These are phyloP conservation scores for Poeciliopsis retropinna DNA, from an alignment of 2,113 vertebrate genomes.

Conservation along the genomic window DNA sequence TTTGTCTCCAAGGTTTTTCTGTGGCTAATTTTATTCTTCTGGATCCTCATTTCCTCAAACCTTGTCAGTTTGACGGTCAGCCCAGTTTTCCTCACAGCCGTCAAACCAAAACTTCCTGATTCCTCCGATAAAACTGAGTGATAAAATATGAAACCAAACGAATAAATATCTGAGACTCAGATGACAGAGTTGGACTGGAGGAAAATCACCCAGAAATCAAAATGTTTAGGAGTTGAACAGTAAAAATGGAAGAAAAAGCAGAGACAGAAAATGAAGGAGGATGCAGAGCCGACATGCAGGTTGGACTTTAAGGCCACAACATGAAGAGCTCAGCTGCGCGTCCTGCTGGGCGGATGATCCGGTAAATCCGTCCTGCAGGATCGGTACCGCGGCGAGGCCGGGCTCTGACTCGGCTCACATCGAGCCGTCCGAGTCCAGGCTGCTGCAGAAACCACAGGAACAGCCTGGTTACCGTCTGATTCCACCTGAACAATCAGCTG, in stretches of 20 bases:
- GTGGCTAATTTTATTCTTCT: too few relatives aligned
- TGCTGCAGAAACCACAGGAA: background rate
- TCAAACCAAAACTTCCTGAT: background rate
- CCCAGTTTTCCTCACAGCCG: too few relatives aligned
- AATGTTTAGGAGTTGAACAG: background rate
- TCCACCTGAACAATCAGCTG: too few relatives aligned
- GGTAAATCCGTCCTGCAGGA: constrained; percentile 53
- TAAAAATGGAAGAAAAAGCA: constrained; percentile 5
- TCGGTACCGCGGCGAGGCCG: constrained; percentile 40
- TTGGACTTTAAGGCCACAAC: constrained; percentile 20
- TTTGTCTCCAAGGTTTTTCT: too few relatives aligned
- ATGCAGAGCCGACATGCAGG: constrained; percentile 11
- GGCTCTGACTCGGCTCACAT: constrained; percentile 5
- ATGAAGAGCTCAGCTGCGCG: constrained; percentile 49
- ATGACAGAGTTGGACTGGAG: background rate
- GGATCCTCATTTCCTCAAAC: too few relatives aligned
- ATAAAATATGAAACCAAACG: background rate
- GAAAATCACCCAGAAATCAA: background rate
- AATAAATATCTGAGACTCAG: background rate
- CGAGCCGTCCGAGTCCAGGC: background rate
- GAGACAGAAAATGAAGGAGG: background rate
- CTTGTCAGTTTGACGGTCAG: too few relatives aligned
- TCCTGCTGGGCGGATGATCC: constrained; percentile 43
- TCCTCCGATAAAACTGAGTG: constrained; percentile 31
- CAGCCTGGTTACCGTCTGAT: too few relatives aligned